Conservation (phyloP, 2,113 vertebrate genomes). For the Epinephelus moara region DNA sequence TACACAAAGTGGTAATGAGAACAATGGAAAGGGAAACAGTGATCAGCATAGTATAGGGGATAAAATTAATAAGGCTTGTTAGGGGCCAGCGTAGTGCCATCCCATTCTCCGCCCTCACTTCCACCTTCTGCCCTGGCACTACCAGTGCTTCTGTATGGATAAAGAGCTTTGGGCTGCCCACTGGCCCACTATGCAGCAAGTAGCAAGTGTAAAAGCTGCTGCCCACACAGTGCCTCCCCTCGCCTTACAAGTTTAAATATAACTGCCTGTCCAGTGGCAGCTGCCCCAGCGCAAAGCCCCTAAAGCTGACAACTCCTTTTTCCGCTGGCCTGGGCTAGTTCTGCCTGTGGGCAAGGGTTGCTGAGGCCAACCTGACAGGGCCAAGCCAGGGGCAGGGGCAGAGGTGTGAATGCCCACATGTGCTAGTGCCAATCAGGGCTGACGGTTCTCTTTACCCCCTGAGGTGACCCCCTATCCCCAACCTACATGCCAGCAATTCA, state of each 20-base stretch:
- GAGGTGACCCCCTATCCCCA: slow-evolving; percentile 80
- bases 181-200: slow-evolving; percentile 73
- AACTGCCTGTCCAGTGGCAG: slow-evolving; percentile 77
- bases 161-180: slow-evolving; percentile 79
- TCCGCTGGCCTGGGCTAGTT: slow-evolving; percentile 52
- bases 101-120: slow-evolving; percentile 45
- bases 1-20: slow-evolving; percentile 56
- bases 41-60: slow-evolving; percentile 42
- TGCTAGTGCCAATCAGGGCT: slow-evolving; percentile 91
- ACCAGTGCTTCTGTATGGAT: slow-evolving; percentile 79
- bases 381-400: slow-evolving; percentile 59
- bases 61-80: slow-evolving; percentile 49
- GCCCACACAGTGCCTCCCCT: slow-evolving; percentile 60
- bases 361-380: slow-evolving; percentile 67
- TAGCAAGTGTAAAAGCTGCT: slow-evolving; percentile 83
- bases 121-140: slow-evolving; percentile 58
- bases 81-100: slow-evolving; percentile 42
- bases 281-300: slow-evolving; percentile 81
- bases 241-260: slow-evolving; percentile 83
- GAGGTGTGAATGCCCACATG: slow-evolving; percentile 87
- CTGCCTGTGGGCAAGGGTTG: slow-evolving; percentile 52
- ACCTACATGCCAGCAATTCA: slow-evolving; percentile 73
- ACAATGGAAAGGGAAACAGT: slow-evolving; percentile 42
- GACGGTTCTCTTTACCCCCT: slow-evolving; percentile 78
- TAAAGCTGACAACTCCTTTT: slow-evolving; percentile 83